Base-by-base conservation (phyloP, 1,140 invertebrate genomes). In the Ostrea denselamellosa region DNA sequence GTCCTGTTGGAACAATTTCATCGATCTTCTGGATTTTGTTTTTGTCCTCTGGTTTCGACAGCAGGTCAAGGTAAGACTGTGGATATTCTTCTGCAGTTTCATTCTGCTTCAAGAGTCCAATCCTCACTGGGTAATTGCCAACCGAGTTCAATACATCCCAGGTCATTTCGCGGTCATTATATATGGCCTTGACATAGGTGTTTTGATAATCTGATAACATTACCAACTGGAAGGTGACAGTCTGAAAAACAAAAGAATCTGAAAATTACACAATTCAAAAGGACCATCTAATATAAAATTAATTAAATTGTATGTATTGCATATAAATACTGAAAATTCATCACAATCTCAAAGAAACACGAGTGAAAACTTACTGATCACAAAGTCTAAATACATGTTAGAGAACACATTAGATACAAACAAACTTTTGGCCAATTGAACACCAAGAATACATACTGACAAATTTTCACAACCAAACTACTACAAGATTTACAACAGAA, bases 121-220 rank as follows among this genome's bases (percentile, higher is more conserved):
- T 83, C 22, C 53, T n/a, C 17, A 62, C 77, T 5, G 86, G 86
- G 68, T 87, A 87, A 25, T 82, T 82, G 7, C 68, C 9, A 34
- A 87, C 58, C 7, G 53, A 54, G 12, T 53, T 77, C 54, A 87
- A 14, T 8, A 87, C 53, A 51, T 87, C 58, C 86, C 86, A 87
- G 0, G 19, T 28, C 77, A 87, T 83, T 28, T 44, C 83, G 25
- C 83, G 54, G 53, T 87, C 86, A 19, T 58, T 53, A 28, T 87
- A 87, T 52, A 19, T 83, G n/a, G 62, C 71, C 25, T 82, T 56
- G 17, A 82, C 52, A 54, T 87, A 83, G n/a, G 71, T 83, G 52
- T 87, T 87, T 19, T 82, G 25, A 52, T 82, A 87, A n/a, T 87
- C 86, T n/a, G 86, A 77, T 52, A 83, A 3, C 19, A 87, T 28